A percentile compares a stretch with the other conserved stretches of the same genome.
phyloP scores from a whole-genome alignment of 2,113 vertebrate genomes.

The Chunga burmeisteri region DNA sequence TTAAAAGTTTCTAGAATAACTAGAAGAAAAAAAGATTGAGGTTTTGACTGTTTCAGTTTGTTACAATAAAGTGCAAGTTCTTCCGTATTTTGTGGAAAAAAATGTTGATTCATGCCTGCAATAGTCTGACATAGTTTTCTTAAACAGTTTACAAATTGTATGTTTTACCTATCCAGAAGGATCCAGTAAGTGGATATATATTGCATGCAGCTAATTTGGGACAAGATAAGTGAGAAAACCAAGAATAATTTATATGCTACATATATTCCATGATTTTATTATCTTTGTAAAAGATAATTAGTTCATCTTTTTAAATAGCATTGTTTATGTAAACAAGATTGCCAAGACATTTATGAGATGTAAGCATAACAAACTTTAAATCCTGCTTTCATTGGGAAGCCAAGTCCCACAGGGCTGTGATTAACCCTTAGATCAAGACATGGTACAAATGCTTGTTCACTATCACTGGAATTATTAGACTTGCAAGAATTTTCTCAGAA shows the following conservation, averaged over 20 bases:
- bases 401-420: neutral
- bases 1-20: neutral
- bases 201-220: neutral
- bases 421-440: neutral
- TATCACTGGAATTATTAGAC: neutral
- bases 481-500: neutral
- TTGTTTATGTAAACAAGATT: neutral
- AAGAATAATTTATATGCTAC: neutral
- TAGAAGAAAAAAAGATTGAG: neutral
- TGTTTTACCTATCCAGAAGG: neutral
- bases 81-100: neutral
- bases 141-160: neutral
- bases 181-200: neutral
- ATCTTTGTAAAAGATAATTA: neutral
- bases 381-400: neutral
- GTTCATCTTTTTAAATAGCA: neutral
- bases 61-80: neutral
- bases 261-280: neutral
- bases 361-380: neutral
- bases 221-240: constrained; percentile 24
- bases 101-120: neutral
- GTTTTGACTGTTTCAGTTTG: neutral
- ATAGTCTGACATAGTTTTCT: neutral
- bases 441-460: neutral
- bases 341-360: neutral